Percentiles rank a stretch among this genome's conserved stretches.
phyloP scores from a whole-genome alignment of 2,888 invertebrate species.

The Erebia epiphron region DNA sequence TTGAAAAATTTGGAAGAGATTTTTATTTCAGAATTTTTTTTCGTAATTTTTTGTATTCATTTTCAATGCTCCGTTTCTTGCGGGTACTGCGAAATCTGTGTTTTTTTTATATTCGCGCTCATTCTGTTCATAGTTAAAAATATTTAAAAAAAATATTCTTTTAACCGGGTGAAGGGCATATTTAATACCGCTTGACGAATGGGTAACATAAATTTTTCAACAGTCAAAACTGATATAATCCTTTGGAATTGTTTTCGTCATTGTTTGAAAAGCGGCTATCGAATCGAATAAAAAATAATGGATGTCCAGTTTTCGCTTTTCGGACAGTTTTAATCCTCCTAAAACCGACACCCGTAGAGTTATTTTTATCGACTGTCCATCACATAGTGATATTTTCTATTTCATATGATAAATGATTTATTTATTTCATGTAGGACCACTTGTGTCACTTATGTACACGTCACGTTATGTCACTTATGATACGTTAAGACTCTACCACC shows the following conservation, averaged over 20 bases:
- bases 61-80: too few relatives aligned
- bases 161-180: background rate
- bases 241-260: background rate
- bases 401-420: too few relatives aligned
- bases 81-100: too few relatives aligned
- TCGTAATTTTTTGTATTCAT: too few relatives aligned
- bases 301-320: conserved; percentile 2
- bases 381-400: conserved; percentile 19
- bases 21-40: too few relatives aligned
- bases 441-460: too few relatives aligned
- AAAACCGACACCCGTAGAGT: background rate
- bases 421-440: too few relatives aligned
- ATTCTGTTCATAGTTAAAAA: too few relatives aligned
- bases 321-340: background rate
- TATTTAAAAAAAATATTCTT: background rate
- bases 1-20: too few relatives aligned
- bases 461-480: too few relatives aligned
- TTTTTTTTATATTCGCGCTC: too few relatives aligned
- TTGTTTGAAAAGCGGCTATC: conserved; percentile 8
- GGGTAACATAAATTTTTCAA: background rate
- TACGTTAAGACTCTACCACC: too few relatives aligned
- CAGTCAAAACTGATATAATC: background rate
- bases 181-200: background rate
- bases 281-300: conserved; percentile 7
- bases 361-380: conserved; percentile 4